phyloP scores from a whole-genome alignment of 2,888 invertebrate species.

The Crepidodera aurea region DNA sequence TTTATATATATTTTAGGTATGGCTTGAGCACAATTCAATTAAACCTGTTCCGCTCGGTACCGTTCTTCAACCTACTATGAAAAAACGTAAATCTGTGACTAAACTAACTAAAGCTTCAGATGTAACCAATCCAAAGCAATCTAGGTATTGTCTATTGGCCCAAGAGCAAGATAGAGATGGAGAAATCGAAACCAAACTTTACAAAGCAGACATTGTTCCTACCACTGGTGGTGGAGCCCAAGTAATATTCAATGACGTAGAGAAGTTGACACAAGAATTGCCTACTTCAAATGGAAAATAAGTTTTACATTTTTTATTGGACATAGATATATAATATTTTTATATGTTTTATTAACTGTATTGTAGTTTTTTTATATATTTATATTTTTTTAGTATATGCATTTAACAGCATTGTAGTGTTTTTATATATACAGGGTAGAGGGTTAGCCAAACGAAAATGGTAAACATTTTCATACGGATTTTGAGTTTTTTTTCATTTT shows the following conservation, averaged over 20 bases:
- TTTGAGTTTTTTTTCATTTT: no score
- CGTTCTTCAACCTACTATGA: constrained; percentile 85
- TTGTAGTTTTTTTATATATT: no score
- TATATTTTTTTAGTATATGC: no score
- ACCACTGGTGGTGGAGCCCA: constrained; percentile 96
- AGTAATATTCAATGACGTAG: constrained; percentile 94
- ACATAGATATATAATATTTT: no score
- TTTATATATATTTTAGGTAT: constrained; percentile 58
- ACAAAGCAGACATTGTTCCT: constrained; percentile 92
- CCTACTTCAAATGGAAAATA: constrained; percentile 62
- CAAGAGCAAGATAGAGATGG: constrained; percentile 93
- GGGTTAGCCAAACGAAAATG: no score
- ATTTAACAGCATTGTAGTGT: no score
- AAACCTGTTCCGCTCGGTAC: constrained; percentile 85
- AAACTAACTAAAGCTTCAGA: constrained; percentile 82
- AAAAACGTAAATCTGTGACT: constrained; percentile 83
- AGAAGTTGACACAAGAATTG: constrained; percentile 83
- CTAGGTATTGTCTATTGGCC: constrained; percentile 90
- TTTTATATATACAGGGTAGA: no score
- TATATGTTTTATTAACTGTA: no score
- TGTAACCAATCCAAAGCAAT: constrained; percentile 72
- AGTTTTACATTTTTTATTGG: background rate
- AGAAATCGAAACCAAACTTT: constrained; percentile 91
- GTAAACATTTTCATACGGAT: no score
- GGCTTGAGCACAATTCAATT: constrained; percentile 90